phyloP scores from a whole-genome alignment of 2,888 invertebrate genomes.

The Helleia helle region DNA sequence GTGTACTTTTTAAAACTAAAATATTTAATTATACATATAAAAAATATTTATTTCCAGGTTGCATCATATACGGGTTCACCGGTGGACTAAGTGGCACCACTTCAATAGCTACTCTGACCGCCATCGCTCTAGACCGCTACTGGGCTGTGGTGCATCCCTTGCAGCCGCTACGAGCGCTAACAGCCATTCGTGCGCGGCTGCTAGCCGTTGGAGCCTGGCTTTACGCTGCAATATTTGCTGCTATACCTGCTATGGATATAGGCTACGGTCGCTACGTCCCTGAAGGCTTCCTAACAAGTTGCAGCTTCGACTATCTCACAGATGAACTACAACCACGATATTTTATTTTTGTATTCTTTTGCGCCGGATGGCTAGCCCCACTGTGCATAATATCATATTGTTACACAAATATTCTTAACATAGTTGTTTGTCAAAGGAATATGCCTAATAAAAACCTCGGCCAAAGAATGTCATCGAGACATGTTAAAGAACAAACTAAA shows the following conservation, averaged over 20 bases:
- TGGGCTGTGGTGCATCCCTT: conserved; percentile 87
- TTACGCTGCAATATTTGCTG: conserved; percentile 80
- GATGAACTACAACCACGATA: conserved; percentile 73
- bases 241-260: conserved; percentile 79
- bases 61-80: conserved; percentile 84
- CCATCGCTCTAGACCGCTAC: conserved; percentile 87
- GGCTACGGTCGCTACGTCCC: conserved; percentile 86
- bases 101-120: conserved; percentile 85
- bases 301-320: conserved; percentile 89
- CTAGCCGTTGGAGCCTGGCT: conserved; percentile 80
- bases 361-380: conserved; percentile 84
- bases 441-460: conserved; percentile 58
- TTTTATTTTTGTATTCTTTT: conserved; percentile 84
- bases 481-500: conserved; percentile 76
- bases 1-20: no score
- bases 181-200: conserved; percentile 74
- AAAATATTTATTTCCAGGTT: conserved; percentile 80
- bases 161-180: conserved; percentile 77
- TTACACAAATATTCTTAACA: conserved; percentile 80
- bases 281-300: conserved; percentile 88
- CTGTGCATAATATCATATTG: conserved; percentile 80
- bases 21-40: no score
- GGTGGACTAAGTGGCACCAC: conserved; percentile 87
- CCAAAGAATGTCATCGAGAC: conserved; percentile 65
- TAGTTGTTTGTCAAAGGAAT: conserved; percentile 72